These are phyloP conservation scores for Villa cingulata DNA, from an alignment of 2,888 invertebrate species.

Conservation along the genomic window DNA sequence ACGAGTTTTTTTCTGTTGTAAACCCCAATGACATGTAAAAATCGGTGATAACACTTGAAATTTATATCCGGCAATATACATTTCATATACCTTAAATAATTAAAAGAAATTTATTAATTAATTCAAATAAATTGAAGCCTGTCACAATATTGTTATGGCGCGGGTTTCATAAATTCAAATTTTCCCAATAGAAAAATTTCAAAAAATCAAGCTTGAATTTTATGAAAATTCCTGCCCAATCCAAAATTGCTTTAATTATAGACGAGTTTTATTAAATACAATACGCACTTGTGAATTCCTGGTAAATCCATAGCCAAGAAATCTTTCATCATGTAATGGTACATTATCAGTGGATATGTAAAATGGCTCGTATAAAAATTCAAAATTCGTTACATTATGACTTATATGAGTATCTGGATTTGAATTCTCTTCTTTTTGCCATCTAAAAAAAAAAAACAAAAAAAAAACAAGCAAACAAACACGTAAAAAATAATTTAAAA, in stretches of 20 bases:
- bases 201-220: too few species aligned
- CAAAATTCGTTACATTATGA: constrained; percentile 71
- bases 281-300: constrained; percentile 74
- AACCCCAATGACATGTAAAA: constrained; percentile 82
- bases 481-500: neutral
- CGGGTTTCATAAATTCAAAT: too few species aligned
- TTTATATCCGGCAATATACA: constrained; percentile 77
- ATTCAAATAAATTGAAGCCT: too few species aligned
- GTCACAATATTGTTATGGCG: too few species aligned
- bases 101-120: neutral
- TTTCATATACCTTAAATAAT: constrained; percentile 69
- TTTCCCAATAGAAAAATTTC: too few species aligned
- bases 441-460: constrained; percentile 28
- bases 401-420: constrained; percentile 56
- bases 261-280: too few species aligned
- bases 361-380: constrained; percentile 83
- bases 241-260: neutral
- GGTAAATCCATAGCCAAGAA: constrained; percentile 83
- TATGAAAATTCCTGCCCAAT: too few species aligned
- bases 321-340: constrained; percentile 76
- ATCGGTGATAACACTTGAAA: constrained; percentile 78
- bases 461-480: neutral
- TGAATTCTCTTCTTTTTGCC: constrained; percentile 48
- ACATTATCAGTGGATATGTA: constrained; percentile 72
- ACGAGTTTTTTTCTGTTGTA: constrained; percentile 62